Conservation (phyloP, 1,140 invertebrate species). For the Bombus superbus region DNA sequence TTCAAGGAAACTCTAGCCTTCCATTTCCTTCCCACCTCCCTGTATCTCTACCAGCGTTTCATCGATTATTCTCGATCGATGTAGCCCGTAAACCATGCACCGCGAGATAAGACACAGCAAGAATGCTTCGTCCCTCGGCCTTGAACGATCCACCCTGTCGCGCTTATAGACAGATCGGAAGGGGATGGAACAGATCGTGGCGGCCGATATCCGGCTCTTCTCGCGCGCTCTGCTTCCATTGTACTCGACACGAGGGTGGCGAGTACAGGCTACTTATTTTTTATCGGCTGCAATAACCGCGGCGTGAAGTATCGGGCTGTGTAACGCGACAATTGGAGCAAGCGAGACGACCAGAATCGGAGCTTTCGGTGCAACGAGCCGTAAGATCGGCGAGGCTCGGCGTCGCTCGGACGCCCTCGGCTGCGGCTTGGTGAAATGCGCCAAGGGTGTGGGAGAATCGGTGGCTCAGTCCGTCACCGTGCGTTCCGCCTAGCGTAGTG, state of each 20-base stretch:
- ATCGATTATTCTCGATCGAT: slow-evolving; percentile 2
- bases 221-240: neutral
- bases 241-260: neutral
- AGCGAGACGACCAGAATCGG: slow-evolving; percentile 41
- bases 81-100: neutral
- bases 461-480: slow-evolving; percentile 68
- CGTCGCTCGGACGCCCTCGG: slow-evolving; percentile 59
- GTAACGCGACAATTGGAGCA: slow-evolving; percentile 9
- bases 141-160: neutral
- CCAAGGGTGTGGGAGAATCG: slow-evolving; percentile 62
- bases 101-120: neutral
- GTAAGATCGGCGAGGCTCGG: slow-evolving; percentile 60
- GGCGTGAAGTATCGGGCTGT: neutral
- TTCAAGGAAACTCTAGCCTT: neutral
- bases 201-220: slow-evolving; percentile 9
- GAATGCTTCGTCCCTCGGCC: neutral
- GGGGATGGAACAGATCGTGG: neutral
- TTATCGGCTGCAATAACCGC: slow-evolving; percentile 30
- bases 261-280: slow-evolving; percentile 1
- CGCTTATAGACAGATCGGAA: neutral
- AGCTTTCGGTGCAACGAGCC: slow-evolving; percentile 61
- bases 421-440: slow-evolving; percentile 57
- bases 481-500: slow-evolving; percentile 47
- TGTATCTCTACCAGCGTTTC: neutral
- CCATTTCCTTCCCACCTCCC: neutral